Evolutionary conservation across 2,113 vertebrate species (phyloP).

Genomic region (Brachypteracias leptosomus): DNA sequence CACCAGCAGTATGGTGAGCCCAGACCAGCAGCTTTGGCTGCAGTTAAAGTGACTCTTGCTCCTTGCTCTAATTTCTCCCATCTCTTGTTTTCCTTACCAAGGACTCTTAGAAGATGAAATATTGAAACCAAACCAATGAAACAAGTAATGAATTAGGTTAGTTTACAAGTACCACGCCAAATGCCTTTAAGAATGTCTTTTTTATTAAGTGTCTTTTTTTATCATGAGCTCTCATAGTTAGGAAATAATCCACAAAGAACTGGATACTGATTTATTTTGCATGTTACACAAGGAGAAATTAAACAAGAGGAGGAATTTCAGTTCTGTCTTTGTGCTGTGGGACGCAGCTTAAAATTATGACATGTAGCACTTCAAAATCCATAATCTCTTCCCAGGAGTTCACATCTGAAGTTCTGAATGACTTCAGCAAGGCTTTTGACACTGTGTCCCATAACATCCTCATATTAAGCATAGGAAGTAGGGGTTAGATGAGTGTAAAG

Average conservation of each 20-base stretch:
- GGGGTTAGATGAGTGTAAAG: too few relatives aligned
- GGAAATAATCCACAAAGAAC: not conserved
- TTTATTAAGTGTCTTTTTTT: not conserved
- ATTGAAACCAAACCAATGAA: not conserved
- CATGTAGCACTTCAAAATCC: not conserved
- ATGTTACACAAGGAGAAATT: not conserved
- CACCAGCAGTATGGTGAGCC: not conserved
- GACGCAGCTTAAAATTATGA: not conserved
- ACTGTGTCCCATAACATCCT: too few relatives aligned
- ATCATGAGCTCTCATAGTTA: not conserved
- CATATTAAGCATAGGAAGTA: too few relatives aligned
- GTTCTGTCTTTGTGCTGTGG: not conserved
- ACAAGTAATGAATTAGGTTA: not conserved
- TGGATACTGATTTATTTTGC: not conserved
- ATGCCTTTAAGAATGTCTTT: not conserved
- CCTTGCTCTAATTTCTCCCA: not conserved
- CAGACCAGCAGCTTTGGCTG: not conserved
- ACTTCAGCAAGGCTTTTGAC: too few relatives aligned
- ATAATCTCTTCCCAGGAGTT: not conserved
- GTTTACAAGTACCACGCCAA: not conserved
- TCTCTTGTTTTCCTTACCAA: not conserved
- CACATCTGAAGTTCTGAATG: not conserved
- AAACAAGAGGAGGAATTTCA: not conserved
- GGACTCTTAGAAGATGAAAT: not conserved
- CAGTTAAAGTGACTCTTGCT: not conserved